These are phyloP conservation scores for Trissolcus japonicus DNA, from an alignment of 2,888 invertebrate genomes.

Conservation along the genomic window DNA sequence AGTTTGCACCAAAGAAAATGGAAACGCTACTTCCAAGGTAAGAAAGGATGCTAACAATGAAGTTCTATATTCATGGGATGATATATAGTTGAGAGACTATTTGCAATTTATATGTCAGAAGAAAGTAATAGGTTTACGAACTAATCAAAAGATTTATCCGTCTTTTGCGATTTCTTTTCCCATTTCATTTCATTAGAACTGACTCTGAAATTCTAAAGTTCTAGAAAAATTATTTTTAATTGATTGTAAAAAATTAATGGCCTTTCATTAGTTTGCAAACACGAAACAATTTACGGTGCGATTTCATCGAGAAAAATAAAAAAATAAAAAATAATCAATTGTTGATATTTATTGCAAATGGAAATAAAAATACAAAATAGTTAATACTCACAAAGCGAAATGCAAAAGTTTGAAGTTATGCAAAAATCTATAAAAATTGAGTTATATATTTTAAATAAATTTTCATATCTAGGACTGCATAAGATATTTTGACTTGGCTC, in stretches of 20 bases:
- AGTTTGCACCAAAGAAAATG: constrained; percentile 88
- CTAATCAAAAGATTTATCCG: constrained; percentile 55
- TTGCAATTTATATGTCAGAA: constrained; percentile 53
- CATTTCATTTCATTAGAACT: constrained; percentile 50
- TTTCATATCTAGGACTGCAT: too few relatives aligned
- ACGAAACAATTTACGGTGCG: too few relatives aligned
- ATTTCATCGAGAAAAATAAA: too few relatives aligned
- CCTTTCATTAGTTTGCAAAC: not conserved
- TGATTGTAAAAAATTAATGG: constrained; percentile 44
- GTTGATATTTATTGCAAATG: too few relatives aligned
- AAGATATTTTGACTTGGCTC: too few relatives aligned
- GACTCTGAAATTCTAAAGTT: constrained; percentile 32
- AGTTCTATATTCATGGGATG: constrained; percentile 49
- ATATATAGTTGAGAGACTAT: constrained; percentile 46
- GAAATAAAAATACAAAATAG: too few relatives aligned
- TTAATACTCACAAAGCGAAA: too few relatives aligned
- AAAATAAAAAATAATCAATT: too few relatives aligned
- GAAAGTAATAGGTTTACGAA: constrained; percentile 54
- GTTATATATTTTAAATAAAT: too few relatives aligned
- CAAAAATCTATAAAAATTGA: too few relatives aligned
- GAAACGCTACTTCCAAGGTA: constrained; percentile 87
- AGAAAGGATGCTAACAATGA: constrained; percentile 63
- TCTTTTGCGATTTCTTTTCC: constrained; percentile 37
- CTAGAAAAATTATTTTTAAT: constrained; percentile 40
- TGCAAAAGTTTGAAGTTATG: too few relatives aligned